A percentile compares a stretch with the other conserved stretches of the same genome.
phyloP scores from a whole-genome alignment of 2,888 invertebrate genomes.

The Philopedon plagiatum region DNA sequence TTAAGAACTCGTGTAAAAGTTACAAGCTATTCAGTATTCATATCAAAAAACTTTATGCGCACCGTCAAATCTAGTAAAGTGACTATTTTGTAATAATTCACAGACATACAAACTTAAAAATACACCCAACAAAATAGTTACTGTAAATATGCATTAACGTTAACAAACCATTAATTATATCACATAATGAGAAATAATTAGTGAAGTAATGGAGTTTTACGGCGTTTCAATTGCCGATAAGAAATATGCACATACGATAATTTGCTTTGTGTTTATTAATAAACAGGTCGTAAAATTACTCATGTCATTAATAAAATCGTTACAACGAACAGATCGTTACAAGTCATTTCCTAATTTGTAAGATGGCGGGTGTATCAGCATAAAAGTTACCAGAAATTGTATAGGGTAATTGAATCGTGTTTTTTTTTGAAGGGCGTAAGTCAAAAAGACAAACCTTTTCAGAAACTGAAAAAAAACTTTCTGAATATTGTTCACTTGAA shows the following conservation, averaged over 20 bases:
- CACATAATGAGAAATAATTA: slow-evolving; percentile 10
- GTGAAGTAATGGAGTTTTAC: slow-evolving; percentile 13
- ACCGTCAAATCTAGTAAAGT: too few species aligned
- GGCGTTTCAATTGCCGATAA: slow-evolving; percentile 19
- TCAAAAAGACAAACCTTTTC: too few species aligned
- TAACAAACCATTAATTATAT: slow-evolving; percentile 14
- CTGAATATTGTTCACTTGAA: too few species aligned
- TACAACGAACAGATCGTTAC: background rate
- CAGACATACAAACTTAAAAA: background rate
- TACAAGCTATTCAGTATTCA: too few species aligned
- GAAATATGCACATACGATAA: background rate
- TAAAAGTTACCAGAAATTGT: too few species aligned
- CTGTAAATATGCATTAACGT: background rate
- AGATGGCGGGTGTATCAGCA: too few species aligned
- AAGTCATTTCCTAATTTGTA: background rate
- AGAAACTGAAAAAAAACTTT: too few species aligned
- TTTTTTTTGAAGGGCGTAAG: background rate
- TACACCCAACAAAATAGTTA: background rate
- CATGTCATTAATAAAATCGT: background rate
- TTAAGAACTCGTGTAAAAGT: too few species aligned
- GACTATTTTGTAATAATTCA: too few species aligned
- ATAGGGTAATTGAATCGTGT: too few species aligned
- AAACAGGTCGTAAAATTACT: background rate
- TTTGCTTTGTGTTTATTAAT: background rate
- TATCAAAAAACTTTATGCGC: too few species aligned